phyloP scores from a whole-genome alignment of 2,797 vertebrate genomes.

The Crypturellus tataupa region DNA sequence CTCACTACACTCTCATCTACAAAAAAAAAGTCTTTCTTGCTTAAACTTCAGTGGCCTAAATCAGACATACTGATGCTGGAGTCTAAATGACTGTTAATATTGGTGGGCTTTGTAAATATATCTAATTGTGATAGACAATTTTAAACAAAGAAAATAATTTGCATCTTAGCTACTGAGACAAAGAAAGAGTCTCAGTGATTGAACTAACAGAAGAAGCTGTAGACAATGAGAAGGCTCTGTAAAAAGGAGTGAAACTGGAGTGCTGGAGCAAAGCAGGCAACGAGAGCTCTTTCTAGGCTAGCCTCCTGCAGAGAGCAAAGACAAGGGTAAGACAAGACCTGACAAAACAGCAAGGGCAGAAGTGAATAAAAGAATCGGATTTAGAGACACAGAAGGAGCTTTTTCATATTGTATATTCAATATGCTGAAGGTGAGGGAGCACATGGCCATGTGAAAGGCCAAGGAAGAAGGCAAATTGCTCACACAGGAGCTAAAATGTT shows the following conservation, averaged over 20 bases:
- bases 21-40: constrained; percentile 13
- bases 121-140: not conserved
- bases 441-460: not conserved
- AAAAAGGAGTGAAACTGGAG: not conserved
- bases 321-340: not conserved
- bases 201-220: not conserved
- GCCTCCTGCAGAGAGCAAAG: not conserved
- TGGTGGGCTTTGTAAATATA: not conserved
- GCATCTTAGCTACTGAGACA: not conserved
- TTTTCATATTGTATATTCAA: not conserved
- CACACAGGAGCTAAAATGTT: not conserved
- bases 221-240: not conserved
- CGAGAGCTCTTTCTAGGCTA: not conserved
- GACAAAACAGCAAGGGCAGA: not conserved
- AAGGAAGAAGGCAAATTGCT: not conserved
- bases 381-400: not conserved
- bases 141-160: not conserved
- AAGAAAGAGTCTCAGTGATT: not conserved
- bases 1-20: constrained; percentile 1
- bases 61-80: not conserved
- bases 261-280: not conserved
- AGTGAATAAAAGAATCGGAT: not conserved
- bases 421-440: not conserved
- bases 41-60: constrained; percentile 40
- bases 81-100: not conserved